phyloP scores from a whole-genome alignment of 1,140 invertebrate species.

The Eriosoma lanigerum region DNA sequence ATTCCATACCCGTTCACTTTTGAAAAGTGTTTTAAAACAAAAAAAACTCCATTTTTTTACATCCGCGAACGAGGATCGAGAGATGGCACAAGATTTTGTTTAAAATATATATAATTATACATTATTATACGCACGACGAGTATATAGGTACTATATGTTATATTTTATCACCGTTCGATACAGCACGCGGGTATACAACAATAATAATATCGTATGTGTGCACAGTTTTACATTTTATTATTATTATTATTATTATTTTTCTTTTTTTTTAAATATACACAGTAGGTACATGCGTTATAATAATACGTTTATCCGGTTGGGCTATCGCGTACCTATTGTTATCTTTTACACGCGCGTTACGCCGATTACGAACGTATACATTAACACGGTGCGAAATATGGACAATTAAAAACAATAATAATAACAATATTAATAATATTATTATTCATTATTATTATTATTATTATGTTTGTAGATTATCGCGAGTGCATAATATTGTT shows the following conservation, averaged over 20 bases:
- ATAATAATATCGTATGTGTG: neutral
- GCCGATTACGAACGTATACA: constrained; percentile 40
- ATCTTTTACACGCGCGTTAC: constrained; percentile 50
- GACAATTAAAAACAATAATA: constrained; percentile 45
- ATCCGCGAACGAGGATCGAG: no score
- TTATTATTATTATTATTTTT: neutral
- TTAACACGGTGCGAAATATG: constrained; percentile 37
- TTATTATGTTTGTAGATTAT: constrained; percentile 9
- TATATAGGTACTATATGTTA: neutral
- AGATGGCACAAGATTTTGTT: no score
- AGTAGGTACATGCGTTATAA: constrained; percentile 15
- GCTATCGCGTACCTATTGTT: constrained; percentile 47
- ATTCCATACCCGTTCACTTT: no score
- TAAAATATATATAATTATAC: no score
- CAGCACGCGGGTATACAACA: neutral
- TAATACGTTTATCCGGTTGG: constrained; percentile 51
- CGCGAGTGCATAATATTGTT: constrained; percentile 25
- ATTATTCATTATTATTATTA: constrained; percentile 23
- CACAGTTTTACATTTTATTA: constrained; percentile 10
- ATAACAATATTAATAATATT: constrained; percentile 28
- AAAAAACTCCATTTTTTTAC: no score
- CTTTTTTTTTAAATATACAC: neutral
- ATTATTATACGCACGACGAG: neutral
- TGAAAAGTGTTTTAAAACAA: no score
- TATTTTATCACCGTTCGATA: neutral